Base-by-base conservation (phyloP, 2,888 invertebrate genomes). In the Galerucella pusilla region DNA sequence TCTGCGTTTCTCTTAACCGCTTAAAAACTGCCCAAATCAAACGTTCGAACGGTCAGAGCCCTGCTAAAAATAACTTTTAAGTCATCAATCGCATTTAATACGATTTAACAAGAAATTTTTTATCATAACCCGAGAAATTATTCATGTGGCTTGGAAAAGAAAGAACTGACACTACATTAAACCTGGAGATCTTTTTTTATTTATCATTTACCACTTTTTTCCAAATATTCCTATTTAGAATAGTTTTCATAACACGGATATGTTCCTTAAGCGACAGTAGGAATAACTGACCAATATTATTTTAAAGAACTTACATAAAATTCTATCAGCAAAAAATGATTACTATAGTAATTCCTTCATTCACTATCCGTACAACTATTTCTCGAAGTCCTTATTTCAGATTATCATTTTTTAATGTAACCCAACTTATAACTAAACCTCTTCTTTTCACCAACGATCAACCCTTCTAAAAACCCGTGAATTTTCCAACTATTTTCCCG, bases 331-430 rank as follows among this genome's bases (percentile, higher is more conserved):
- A 70, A 11, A n/a, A 63, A 54, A 16, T 20, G 2, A 68, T 35
- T 63, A 70, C 46, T 14, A 10, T 16, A 9, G 45, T 64, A 64
- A 42, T 63, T 54, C 64, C 52, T 64, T 64, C 67, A 70, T 64
- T 35, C 35, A 64, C 63, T 42, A 20, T 46, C 16, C 10, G 4
- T 9, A 20, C 35, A 42, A 16, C 20, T 45, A n/a, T 65, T 20
- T 20, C 14, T 45, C 60, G 57, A 20, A 49, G 57, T 16, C 45
- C 25, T n/a, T 14, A 61, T 61, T 72, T 66, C 60, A 72, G 35
- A 65, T 65, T 69, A 69, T 64, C 75, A 75, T 69, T 68, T 69
- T 68, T 61, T 49, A 57, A 20, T 59, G 20, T 46, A 75, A 75
- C 71, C 71, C 68, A 57, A 73, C 42, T 25, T 46, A 68, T 52